Evolutionary conservation across 2,888 invertebrate species (phyloP).

Genomic region (Leptinotarsa rubiginosa): DNA sequence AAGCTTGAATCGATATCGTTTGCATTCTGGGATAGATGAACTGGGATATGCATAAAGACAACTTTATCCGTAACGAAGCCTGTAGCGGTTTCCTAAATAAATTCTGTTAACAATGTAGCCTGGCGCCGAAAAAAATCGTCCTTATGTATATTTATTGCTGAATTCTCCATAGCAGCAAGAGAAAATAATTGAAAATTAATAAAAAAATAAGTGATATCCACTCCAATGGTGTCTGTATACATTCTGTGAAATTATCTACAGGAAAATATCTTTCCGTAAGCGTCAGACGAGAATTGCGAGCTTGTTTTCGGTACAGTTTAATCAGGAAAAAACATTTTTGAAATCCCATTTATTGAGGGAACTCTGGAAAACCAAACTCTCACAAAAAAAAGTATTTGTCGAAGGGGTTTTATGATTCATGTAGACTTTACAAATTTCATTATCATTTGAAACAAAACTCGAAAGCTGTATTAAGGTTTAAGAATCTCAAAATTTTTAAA

Average conservation of each 20-base stretch:
- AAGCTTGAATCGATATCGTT: neutral
- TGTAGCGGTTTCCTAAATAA: neutral
- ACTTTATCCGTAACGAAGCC: neutral
- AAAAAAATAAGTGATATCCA: constrained; percentile 1
- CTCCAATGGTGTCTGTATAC: constrained; percentile 9
- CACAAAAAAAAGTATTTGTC: too few species aligned
- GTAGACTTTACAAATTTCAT: too few species aligned
- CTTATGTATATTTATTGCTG: neutral
- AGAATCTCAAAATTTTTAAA: too few species aligned
- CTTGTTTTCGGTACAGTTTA: neutral
- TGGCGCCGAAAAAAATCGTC: neutral
- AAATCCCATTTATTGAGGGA: neutral
- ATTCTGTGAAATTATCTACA: constrained; percentile 10
- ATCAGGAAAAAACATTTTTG: neutral
- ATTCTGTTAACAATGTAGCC: neutral
- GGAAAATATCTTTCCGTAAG: neutral
- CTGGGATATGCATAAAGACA: neutral
- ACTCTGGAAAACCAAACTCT: too few species aligned
- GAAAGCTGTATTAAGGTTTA: too few species aligned
- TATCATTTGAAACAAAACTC: too few species aligned
- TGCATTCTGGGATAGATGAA: neutral
- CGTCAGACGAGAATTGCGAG: neutral
- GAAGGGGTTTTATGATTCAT: too few species aligned
- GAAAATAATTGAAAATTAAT: neutral
- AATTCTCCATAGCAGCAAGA: neutral